Conservation (phyloP, 2,797 vertebrate species). For the Ctenochaetus hawaiiensis region DNA sequence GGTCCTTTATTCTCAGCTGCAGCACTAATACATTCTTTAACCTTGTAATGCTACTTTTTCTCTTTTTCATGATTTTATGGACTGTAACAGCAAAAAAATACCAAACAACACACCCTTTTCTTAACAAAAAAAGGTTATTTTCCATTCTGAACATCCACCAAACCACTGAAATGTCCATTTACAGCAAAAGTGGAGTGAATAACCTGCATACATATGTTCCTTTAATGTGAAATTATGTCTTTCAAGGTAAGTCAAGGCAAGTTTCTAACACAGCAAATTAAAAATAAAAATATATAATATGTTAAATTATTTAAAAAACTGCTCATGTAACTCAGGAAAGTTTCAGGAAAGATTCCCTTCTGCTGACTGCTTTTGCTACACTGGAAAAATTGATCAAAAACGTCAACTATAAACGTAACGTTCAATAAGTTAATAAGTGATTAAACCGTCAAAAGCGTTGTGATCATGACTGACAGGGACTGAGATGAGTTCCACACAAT, state of each 20-base stretch:
- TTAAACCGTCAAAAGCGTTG: slow-evolving; percentile 3
- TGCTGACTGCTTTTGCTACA: not conserved
- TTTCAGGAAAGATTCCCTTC: not conserved
- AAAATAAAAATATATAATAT: not conserved
- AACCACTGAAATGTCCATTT: not conserved
- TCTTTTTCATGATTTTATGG: not conserved
- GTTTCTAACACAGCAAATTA: not conserved
- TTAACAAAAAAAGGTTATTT: not conserved
- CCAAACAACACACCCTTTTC: not conserved
- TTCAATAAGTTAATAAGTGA: not conserved
- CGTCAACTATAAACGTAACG: not conserved
- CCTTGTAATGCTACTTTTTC: no score
- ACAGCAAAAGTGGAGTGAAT: not conserved
- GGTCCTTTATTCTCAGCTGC: not conserved
- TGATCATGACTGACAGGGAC: not conserved
- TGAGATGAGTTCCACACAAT: slow-evolving; percentile 10
- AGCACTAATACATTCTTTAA: not conserved
- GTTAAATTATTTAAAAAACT: no score
- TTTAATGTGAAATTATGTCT: not conserved
- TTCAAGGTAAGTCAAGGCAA: not conserved
- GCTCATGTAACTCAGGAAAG: not conserved
- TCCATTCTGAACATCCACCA: not conserved
- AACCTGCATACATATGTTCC: not conserved
- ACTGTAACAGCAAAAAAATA: not conserved
- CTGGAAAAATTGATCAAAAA: not conserved